Percentiles rank a stretch among this genome's conserved stretches.
These are phyloP conservation scores for Leucosticte australis DNA, from an alignment of 2,113 vertebrate species.

Conservation along the genomic window DNA sequence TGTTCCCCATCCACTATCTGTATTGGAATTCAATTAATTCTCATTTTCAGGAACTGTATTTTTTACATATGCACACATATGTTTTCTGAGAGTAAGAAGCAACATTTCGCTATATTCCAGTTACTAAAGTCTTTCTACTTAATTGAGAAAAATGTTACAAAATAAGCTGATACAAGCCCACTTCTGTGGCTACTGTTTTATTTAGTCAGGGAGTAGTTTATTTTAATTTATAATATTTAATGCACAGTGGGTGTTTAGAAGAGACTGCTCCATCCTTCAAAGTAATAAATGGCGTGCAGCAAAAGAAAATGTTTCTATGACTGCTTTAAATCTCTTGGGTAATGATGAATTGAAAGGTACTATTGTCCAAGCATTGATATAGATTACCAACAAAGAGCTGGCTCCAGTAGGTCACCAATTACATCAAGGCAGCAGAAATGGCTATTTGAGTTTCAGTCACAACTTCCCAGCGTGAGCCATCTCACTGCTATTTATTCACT, in stretches of 20 bases:
- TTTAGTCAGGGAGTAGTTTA: conserved; percentile 26
- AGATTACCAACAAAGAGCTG: conserved; percentile 53
- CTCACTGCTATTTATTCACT: conserved; percentile 59
- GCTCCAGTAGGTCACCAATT: conserved; percentile 55
- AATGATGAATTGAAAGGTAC: conserved; percentile 34
- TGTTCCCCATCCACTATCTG: not conserved
- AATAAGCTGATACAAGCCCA: conserved; percentile 17
- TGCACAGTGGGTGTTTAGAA: conserved; percentile 20
- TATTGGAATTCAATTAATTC: conserved; percentile 29
- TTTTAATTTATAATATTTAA: conserved; percentile 68
- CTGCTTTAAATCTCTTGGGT: conserved; percentile 61
- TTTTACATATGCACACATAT: not conserved
- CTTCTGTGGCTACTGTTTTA: not conserved
- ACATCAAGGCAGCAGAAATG: conserved; percentile 38
- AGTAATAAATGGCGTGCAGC: not conserved
- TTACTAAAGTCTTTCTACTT: not conserved
- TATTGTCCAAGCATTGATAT: not conserved
- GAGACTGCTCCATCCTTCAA: conserved; percentile 18
- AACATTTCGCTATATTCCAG: not conserved
- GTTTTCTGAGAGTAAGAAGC: not conserved
- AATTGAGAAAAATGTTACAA: conserved; percentile 52
- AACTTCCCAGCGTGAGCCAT: conserved; percentile 28
- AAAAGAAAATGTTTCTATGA: conserved; percentile 49
- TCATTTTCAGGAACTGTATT: not conserved
- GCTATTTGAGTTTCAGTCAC: conserved; percentile 46